Evolutionary conservation across 2,113 vertebrate genomes (phyloP), one percentile per base, ranked within the genome.

Genomic region (Myotis lucifugus): DNA sequence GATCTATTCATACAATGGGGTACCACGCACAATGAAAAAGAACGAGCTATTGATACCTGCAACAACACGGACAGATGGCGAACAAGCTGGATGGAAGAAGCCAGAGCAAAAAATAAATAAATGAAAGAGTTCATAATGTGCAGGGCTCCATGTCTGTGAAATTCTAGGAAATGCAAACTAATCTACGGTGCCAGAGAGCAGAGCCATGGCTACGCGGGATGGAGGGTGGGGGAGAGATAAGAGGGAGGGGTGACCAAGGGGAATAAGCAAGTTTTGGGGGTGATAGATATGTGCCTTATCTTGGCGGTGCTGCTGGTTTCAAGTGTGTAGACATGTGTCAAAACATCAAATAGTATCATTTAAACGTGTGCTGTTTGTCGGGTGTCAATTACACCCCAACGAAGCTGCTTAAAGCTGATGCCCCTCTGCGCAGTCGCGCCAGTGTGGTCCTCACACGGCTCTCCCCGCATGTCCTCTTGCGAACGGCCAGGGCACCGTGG

Each of bases 101-200:
- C 27, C 27, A 90, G 42, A 23, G 21, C 37, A 1, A 69, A 25
- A 23, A 21, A 2, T 19, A 54, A 18, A 74, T n/a, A 64, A 48
- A 4, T 8, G 15, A 10, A 42, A n/a, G 42, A 32, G 56, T 11
- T 25, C 27, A 6, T 79, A 34, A 61, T 29, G n/a, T 32, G 3
- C 79, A 8, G 79, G 82, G 42, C 23, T 85, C 66, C 42, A 91
- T 91, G 73, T 56, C 42, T 32, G 29, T 67, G 21, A 73, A 81
- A 66, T 81, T 54, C 82, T 91, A 37, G 66, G 88, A 94, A 79
- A 86, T 25, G 46, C 17, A 34, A 48, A 48, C 74, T 87, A 82
- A 86, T 82, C 74, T 91, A 2, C 14, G 4, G 32, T 32, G 37
- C 79, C 82, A 81, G 74, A 86, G 46, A 86, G 82, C 54, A 66